Percentiles rank a stretch among this genome's conserved stretches.
Evolutionary conservation across 2,888 invertebrate species (phyloP).

Genomic region (Platypus cylindrus): DNA sequence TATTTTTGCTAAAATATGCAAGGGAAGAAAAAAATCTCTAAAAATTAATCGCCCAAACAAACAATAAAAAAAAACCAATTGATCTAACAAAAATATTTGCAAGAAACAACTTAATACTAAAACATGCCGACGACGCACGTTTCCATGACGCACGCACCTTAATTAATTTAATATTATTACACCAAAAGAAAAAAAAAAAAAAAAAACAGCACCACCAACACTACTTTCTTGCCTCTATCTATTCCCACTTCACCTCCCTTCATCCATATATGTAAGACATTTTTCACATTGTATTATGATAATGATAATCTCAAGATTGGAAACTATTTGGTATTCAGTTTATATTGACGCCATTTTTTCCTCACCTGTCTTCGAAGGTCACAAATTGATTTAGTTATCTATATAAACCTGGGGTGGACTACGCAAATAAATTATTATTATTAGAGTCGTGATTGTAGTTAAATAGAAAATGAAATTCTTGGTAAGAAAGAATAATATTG

Average conservation of each 20-base stretch:
- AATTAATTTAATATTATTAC: too few relatives aligned
- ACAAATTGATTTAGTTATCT: conserved; percentile 14
- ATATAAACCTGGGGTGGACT: conserved; percentile 15
- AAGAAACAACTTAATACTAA: background rate
- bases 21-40: conserved; percentile 1
- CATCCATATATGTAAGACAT: too few relatives aligned
- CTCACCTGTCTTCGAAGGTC: conserved; percentile 17
- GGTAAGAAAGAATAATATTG: conserved; percentile 8
- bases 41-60: background rate
- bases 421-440: conserved; percentile 15
- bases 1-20: too few relatives aligned
- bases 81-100: too few relatives aligned
- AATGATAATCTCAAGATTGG: conserved; percentile 13
- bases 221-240: too few relatives aligned
- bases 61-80: too few relatives aligned
- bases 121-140: conserved; percentile 2
- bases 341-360: conserved; percentile 15
- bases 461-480: conserved; percentile 14
- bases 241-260: too few relatives aligned
- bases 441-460: conserved; percentile 9
- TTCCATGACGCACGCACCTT: conserved; percentile 13
- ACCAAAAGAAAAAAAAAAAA: too few relatives aligned
- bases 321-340: conserved; percentile 12
- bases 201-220: conserved; percentile 11
- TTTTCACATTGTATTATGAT: conserved; percentile 14